A percentile compares a stretch with the other conserved stretches of the same genome.
These are phyloP conservation scores for Altica lythri DNA, from an alignment of 2,888 invertebrate species.

Conservation along the genomic window DNA sequence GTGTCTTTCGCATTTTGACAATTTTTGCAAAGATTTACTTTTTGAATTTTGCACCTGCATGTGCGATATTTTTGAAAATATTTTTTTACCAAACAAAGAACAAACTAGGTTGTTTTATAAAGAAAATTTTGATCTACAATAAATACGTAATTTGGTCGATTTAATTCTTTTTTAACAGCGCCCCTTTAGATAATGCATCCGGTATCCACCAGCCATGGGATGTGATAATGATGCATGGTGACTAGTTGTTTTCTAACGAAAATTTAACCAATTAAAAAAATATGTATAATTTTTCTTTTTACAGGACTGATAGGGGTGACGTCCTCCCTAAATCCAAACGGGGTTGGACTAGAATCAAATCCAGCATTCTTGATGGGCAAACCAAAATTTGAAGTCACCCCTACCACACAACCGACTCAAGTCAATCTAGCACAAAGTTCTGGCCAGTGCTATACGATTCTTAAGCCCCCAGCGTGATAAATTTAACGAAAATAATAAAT, in stretches of 20 bases:
- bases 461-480: conserved; percentile 29
- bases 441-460: conserved; percentile 50
- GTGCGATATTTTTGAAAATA: too few relatives aligned
- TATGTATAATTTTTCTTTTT: conserved; percentile 12
- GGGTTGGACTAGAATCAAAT: conserved; percentile 66
- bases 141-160: too few relatives aligned
- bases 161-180: too few relatives aligned
- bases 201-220: not conserved
- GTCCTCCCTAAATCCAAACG: conserved; percentile 69
- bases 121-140: too few relatives aligned
- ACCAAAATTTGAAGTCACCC: conserved; percentile 60
- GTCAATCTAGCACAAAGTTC: conserved; percentile 51
- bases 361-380: conserved; percentile 62
- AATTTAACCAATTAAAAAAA: too few relatives aligned
- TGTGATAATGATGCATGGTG: conserved; percentile 11
- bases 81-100: too few relatives aligned
- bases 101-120: too few relatives aligned
- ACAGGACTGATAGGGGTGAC: conserved; percentile 60
- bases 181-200: conserved; percentile 1
- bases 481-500: not conserved
- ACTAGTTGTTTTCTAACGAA: conserved; percentile 5
- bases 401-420: conserved; percentile 47
- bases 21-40: too few relatives aligned
- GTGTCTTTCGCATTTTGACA: too few relatives aligned
- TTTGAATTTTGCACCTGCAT: too few relatives aligned